Evolutionary conservation across 2,797 vertebrate species (phyloP), one percentile per base, ranked within the genome.

Genomic region (Manis pentadactyla): DNA sequence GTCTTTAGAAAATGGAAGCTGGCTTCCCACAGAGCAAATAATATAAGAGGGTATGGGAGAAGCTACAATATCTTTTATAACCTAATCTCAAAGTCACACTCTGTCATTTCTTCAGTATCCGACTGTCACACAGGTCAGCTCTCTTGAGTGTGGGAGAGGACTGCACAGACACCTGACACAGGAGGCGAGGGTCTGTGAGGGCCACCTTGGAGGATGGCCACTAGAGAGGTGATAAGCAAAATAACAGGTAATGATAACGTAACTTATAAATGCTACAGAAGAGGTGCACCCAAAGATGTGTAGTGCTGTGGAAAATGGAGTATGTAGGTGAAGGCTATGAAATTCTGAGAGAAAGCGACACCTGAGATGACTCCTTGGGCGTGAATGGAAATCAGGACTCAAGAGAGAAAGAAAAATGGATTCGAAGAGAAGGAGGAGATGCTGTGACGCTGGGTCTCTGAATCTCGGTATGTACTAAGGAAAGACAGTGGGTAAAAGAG

Each of bases 1-100:
- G 21, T 78, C 69, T 92, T 79, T 57, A 79, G 34, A n/a, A 92
- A 73, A 89, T 37, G 15, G 84, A 77, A 94, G 49, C 27, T 75
- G 61, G n/a, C 34, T 87, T 71, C 59, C 68, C 12, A 82, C 18
- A 53, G 1, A 68, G 39, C 7, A 79, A 66, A 13, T 75, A 21
- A 46, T 73, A 18, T 19, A 25, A 69, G 46, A 90, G 53, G 55
- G 8, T 53, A 37, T 19, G 31, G 29, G 63, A 10, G 42, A 85
- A 42, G 53, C 15, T 37, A 51, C 15, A 51, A 17, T 84, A 15
- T 46, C 46, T 88, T 81, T 42, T n/a, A 87, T n/a, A 53, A 74
- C 14, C 29, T 82, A 49, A 23, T 21, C 85, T 82, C 17, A 31
- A 34, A 37, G 10, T 63, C 23, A 23, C 51, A 18, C 29, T 63